Base-by-base conservation (phyloP, 2,113 vertebrate genomes). In the Cololabis saira region DNA sequence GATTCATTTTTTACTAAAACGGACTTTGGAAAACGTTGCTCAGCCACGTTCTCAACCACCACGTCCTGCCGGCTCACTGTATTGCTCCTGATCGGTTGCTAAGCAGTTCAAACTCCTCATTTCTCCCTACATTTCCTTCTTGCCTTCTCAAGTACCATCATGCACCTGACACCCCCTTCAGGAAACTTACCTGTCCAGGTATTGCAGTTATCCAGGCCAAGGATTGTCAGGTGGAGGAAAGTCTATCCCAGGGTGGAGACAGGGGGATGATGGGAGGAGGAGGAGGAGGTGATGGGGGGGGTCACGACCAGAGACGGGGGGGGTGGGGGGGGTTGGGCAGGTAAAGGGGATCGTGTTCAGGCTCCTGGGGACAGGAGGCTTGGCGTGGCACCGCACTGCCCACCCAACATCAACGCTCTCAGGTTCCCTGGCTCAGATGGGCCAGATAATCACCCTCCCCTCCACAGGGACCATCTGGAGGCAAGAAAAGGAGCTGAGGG, bases 381-480 rank as follows among this genome's bases (percentile, higher is more conserved):
- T 89, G 89, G 89, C 85, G 82, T 88, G 88, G 88, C 88, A 90
- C 81, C 30, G 24, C 76, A 87, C 87, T 90, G 90, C 89, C 90
- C 90, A 91, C 90, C 89, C 90, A 82, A 90, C 89, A 89, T 92
- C 89, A 92, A 92, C 82, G 83, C 88, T 86, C 88, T 92, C 89
- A 89, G 68, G 90, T 92, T 91, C 79, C 90, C 85, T 78, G 84
- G 74, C 88, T 90, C 85, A 89, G 88, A 92, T 91, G 84, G 84
- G 86, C 74, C 89, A 82, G 88, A 92, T 92, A 90, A 92, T 91
- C 87, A 91, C 74, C 82, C 77, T 85, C 83, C 73, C 73, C 86
- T 89, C 90, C 87, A 85, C 84, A 89, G 89, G 87, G 89, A 90
- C 90, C 90, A 90, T 90, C 87, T 90, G 90, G 86, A 87, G 89